phyloP scores from a whole-genome alignment of 2,888 invertebrate species.

The Mythimna albipuncta region DNA sequence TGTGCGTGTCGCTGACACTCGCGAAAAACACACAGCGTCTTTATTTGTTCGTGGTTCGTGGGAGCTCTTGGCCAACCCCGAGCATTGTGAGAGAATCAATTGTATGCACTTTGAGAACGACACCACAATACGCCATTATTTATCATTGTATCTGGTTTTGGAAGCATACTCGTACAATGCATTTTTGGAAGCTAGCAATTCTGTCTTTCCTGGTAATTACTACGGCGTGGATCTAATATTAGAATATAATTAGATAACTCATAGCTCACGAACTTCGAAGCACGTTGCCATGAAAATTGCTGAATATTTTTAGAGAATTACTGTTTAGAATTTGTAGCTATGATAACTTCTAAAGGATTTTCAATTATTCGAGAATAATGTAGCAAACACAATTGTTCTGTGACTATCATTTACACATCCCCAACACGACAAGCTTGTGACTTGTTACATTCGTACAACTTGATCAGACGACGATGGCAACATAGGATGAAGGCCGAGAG shows the following conservation, averaged over 20 bases:
- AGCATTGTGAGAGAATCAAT: conserved; percentile 40
- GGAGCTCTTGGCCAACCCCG: conserved; percentile 42
- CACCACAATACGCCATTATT: conserved; percentile 50
- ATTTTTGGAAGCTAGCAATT: conserved; percentile 8
- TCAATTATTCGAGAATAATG: conserved; percentile 6
- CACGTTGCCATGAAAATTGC: no score
- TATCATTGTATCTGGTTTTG: conserved; percentile 27
- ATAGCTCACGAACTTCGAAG: not conserved
- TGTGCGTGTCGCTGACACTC: conserved; percentile 1
- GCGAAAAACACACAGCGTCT: conserved; percentile 24
- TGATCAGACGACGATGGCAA: not conserved
- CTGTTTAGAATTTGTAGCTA: not conserved
- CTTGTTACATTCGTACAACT: not conserved
- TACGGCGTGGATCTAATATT: not conserved
- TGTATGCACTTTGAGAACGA: conserved; percentile 55
- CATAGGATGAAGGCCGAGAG: conserved; percentile 17
- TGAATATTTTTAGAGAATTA: not conserved
- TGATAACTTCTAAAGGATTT: not conserved
- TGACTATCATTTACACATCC: conserved; percentile 28
- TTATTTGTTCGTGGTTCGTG: conserved; percentile 35
- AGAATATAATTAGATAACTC: not conserved
- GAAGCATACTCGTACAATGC: conserved; percentile 11
- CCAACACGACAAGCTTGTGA: not conserved
- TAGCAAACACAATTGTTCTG: conserved; percentile 22
- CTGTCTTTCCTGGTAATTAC: conserved; percentile 6